Base-by-base conservation (phyloP, 2,113 vertebrate genomes). In the Scolopax mira region DNA sequence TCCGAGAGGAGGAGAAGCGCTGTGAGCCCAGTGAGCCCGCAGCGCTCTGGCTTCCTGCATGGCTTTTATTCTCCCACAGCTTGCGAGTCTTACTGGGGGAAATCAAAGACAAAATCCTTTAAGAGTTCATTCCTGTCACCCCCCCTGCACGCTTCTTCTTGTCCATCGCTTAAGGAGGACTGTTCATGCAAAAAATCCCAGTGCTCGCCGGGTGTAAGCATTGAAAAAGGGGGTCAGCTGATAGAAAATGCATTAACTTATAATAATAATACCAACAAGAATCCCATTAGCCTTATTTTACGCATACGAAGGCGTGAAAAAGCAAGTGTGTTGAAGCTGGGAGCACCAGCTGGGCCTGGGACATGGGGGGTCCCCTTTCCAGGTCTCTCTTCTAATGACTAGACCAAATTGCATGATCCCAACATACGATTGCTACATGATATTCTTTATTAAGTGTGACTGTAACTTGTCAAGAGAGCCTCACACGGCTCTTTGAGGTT, bases 351-450 rank as follows among this genome's bases (percentile, higher is more conserved):
- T 61, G 44, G 18, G 15, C 11, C 18, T 39, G 7, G 3, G 11
- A 37, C 1, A 0, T 2, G 2, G 1, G 2, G 18, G 0, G 3
- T 91, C 14, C n/a, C 13, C 16, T 77, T 73, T 78, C 27, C n/a
- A 48, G 23, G 37, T 51, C 39, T 72, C 28, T 74, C 12, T 71
- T 79, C 33, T 52, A 79, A 67, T 0, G 1, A 60, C 25, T 35
- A 44, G 33, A 65, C 18, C 69, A 86, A 65, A 52, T 48, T 73
- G 23, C 3, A 2, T 42, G 66, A 69, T 60, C 25, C 49, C 10
- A 69, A 65, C 35, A 4, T 6, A 18, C 0, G 1, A 51, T 27
- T 65, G 6, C 7, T 61, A 18, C 46, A 23, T 1, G 1, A 23
- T 55, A 57, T 8, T 42, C 33, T 42, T 85, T 69, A 79, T 60